Evolutionary conservation across 1,140 invertebrate species (phyloP).

Genomic region (Tetramorium simillimum): DNA sequence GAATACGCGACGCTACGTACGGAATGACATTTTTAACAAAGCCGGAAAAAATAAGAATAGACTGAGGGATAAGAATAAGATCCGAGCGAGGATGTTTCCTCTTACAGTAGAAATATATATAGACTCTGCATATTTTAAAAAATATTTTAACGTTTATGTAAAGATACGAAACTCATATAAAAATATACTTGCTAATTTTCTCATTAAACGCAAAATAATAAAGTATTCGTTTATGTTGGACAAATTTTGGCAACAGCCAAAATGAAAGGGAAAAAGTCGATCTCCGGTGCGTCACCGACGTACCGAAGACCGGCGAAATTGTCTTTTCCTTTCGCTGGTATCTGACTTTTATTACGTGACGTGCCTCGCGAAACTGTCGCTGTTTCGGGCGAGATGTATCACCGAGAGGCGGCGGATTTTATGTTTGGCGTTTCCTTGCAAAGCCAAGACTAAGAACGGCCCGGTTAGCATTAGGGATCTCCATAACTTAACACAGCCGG

Average conservation of each 20-base stretch:
- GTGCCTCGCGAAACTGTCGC: background rate
- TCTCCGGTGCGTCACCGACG: background rate
- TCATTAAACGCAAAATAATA: background rate
- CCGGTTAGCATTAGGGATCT: constrained; percentile 75
- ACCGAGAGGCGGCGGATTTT: background rate
- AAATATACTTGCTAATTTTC: background rate
- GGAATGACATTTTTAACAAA: background rate
- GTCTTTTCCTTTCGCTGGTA: background rate
- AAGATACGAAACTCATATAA: background rate
- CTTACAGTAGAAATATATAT: background rate
- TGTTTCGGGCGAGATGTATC: constrained; percentile 35
- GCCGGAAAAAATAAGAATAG: background rate
- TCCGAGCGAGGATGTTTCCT: background rate
- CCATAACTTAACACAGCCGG: constrained; percentile 78
- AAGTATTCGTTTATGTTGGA: background rate
- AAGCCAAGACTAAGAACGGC: constrained; percentile 26
- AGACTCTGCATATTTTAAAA: background rate
- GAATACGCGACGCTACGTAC: background rate
- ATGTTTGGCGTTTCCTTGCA: background rate
- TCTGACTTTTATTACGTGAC: constrained; percentile 49
- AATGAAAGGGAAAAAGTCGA: background rate
- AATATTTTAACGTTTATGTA: background rate
- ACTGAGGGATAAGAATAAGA: background rate
- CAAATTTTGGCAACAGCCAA: constrained; percentile 1
- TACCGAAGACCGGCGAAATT: constrained; percentile 30